These are phyloP conservation scores for Pammene fasciana DNA, from an alignment of 2,888 invertebrate genomes.

Conservation along the genomic window DNA sequence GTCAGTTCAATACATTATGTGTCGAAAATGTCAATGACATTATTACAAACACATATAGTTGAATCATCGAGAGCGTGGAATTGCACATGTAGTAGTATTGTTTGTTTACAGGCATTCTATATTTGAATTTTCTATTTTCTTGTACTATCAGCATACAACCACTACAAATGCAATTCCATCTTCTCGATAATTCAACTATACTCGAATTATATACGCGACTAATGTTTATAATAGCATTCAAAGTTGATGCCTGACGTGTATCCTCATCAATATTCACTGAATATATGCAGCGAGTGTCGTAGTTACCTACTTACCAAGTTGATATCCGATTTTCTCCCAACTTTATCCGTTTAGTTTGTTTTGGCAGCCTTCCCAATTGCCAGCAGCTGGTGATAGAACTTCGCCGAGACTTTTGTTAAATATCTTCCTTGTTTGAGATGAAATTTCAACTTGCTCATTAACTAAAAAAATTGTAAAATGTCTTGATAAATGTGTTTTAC, in stretches of 20 bases:
- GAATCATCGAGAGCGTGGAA: too few species aligned
- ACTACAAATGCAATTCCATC: too few species aligned
- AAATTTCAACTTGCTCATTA: constrained; percentile 50
- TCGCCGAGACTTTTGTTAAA: constrained; percentile 57
- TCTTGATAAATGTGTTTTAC: constrained; percentile 17
- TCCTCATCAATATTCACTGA: constrained; percentile 30
- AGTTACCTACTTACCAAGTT: constrained; percentile 53
- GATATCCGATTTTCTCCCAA: constrained; percentile 59
- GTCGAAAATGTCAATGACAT: too few species aligned
- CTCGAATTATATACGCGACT: too few species aligned
- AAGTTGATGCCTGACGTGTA: background rate
- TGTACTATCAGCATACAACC: too few species aligned
- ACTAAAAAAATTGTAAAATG: constrained; percentile 21
- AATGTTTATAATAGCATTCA: background rate
- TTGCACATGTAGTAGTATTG: too few species aligned
- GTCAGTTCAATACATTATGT: too few species aligned
- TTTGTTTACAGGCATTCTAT: too few species aligned
- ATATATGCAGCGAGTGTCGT: constrained; percentile 15
- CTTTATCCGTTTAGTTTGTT: constrained; percentile 57
- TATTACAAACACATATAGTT: too few species aligned
- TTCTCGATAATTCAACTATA: too few species aligned
- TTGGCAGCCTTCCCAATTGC: constrained; percentile 71
- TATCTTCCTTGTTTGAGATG: constrained; percentile 50
- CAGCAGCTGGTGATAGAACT: constrained; percentile 68
- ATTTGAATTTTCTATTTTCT: too few species aligned